Evolutionary conservation across 30 jellyfish, hydroid and myxozoan genomes (phyloP).

Genomic region (Aurelia sp.): DNA sequence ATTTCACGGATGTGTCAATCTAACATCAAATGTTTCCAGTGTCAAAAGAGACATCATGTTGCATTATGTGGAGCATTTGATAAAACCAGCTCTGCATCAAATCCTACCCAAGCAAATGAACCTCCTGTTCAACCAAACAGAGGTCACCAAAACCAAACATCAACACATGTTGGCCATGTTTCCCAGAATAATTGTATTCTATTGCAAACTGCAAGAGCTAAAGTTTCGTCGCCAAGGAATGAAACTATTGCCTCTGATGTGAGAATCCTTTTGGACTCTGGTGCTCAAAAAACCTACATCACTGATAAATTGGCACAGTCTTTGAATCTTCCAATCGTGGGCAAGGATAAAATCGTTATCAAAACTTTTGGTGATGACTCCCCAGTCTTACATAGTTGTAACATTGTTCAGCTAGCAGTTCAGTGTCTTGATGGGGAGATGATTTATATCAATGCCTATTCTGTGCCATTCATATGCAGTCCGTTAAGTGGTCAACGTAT

Average conservation of each 20-base stretch:
- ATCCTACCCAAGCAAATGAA: background rate
- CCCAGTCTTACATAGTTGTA: conserved; percentile 11
- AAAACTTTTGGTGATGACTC: conserved; percentile 33
- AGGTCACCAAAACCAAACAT: background rate
- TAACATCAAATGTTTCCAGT: conserved; percentile 1
- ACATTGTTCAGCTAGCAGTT: conserved; percentile 16
- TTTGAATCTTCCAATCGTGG: conserved; percentile 12
- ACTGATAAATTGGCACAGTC: background rate
- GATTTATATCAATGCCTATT: conserved; percentile 17
- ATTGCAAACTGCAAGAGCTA: conserved; percentile 23
- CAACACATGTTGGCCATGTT: background rate
- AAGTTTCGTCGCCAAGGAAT: background rate
- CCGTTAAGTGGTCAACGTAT: conserved; percentile 39
- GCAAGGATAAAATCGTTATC: conserved; percentile 10
- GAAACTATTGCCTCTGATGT: background rate
- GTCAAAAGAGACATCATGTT: background rate
- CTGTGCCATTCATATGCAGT: conserved; percentile 39
- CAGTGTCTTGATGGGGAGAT: conserved; percentile 8
- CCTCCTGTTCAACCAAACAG: background rate
- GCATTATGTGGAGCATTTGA: background rate
- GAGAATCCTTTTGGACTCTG: conserved; percentile 1
- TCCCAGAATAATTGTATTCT: background rate
- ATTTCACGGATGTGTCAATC: background rate
- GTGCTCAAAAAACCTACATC: conserved; percentile 10
- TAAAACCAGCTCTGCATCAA: background rate